Conservation (phyloP, 92 coral and sea anemone species). For the Zoanthus sociatus region DNA sequence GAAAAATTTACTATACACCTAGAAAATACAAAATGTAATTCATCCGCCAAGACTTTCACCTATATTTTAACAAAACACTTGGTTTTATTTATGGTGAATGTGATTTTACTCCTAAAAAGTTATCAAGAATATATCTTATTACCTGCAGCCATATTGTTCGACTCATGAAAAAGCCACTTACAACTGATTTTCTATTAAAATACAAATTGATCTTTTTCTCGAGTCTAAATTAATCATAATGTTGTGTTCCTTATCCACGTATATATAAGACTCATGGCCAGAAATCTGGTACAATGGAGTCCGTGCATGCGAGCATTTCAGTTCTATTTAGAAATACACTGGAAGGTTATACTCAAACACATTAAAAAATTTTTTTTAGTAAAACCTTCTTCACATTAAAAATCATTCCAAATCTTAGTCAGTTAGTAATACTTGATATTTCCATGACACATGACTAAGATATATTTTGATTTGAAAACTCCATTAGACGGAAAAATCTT, state of each 20-base stretch:
- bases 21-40: not conserved
- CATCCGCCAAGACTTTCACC: not conserved
- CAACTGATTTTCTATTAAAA: not conserved
- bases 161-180: not conserved
- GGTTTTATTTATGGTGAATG: not conserved
- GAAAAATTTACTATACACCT: not conserved
- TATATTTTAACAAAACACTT: not conserved
- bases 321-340: too few species aligned
- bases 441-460: too few species aligned
- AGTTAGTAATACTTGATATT: too few species aligned
- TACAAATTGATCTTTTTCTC: not conserved
- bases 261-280: not conserved
- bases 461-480: too few species aligned
- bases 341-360: too few species aligned
- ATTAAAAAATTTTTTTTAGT: too few species aligned
- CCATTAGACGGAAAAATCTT: too few species aligned
- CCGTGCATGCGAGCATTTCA: too few species aligned
- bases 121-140: not conserved
- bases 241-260: not conserved
- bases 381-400: too few species aligned
- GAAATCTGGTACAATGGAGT: too few species aligned
- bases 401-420: too few species aligned
- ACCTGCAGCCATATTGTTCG: not conserved
- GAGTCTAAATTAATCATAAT: not conserved
- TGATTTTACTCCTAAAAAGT: not conserved